Evolutionary conservation across 2,888 invertebrate genomes (phyloP), one percentile per base, ranked within the genome.

Genomic region (Mactromeris polynyma): DNA sequence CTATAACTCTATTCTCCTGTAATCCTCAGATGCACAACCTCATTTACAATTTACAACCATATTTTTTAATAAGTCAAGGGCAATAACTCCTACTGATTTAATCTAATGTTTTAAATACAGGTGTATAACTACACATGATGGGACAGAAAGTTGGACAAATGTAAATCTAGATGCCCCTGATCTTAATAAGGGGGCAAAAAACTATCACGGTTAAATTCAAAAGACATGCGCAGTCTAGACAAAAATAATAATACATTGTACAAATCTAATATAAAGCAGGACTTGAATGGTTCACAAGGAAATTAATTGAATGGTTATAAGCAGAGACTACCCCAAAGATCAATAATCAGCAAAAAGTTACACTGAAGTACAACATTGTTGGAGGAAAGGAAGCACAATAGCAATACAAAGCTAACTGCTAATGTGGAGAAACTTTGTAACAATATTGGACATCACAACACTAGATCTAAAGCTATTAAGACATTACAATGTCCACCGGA

Each of bases 261-360:
- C 6, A 33, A 73, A 73, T 73, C 73, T 19, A 73, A 73, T 73
- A 19, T 33, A 73, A 31, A 19, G 73, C 73, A 73, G 73, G 73
- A 69, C 33, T 73, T 73, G 73, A 73, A 31, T 73, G 73, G 73
- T 73, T 73, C 73, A 73, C 73, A 73, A 33, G 73, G 36, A 73
- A 73, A 73, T 36, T 73, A 73, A 73, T 73, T 73, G 33, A 73
- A 73, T 33, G 36, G 36, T 33, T 33, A 73, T 19, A 14, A 73
- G 33, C 73, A 73, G 73, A 36, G 73, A 73, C 33, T 73, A 19
- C 33, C 73, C 73, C 73, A 73, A 73, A 36, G 73, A 73, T 73
- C 73, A 73, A 73, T 73, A 73, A 73, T 73, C 73, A 73, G 19
- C 73, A 73, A 73, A 73, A 73, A 73, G 73, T 73, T 2, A 19